Evolutionary conservation across 2,888 invertebrate species (phyloP), one percentile per base, ranked within the genome.

Genomic region (Tribolium freemani): DNA sequence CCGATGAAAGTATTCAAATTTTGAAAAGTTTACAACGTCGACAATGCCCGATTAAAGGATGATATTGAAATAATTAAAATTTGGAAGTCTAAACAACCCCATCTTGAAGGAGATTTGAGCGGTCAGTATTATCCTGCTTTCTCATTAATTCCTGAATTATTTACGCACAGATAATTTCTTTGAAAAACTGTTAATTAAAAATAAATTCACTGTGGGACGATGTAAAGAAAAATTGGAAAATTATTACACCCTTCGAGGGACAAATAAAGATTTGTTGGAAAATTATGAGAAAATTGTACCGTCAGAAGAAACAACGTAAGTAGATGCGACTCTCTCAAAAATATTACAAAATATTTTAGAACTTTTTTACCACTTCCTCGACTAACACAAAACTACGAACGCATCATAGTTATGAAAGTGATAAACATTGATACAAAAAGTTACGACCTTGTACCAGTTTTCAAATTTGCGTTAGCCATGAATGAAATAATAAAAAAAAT

Each of bases 201-300:
- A 63, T 16, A 63, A 63, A 51, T 63, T 50, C n/a, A 50, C 38
- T 13, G 20, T 63, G 0, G 63, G 51, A 50, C 30, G 16, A 5
- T 50, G 50, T 9, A 63, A 63, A 51, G 21, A 63, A 30, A 63
- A 63, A 13, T n/a, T 63, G 4, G 63, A 63, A 10, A 63, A 63
- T 26, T 63, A 63, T 26, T 63, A 13, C 6, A 30, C 63, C 1
- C 31, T 63, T 6, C 50, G 63, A 10, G 51, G 31, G 6, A 13
- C 10, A 20, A 48, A 61, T 16, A 26, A 61, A 30, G 48, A 61
- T 5, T 44, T 61, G 4, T 21, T 61, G 3, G 13, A 30, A 8
- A 13, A 30, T 11, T 50, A 21, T 11, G 48, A 61, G 21, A 48
- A 21, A 9, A 48, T 61, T 1, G 8, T 61, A 2, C 48, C 60